These are phyloP conservation scores for Nothoprocta pentlandii DNA, from an alignment of 2,113 vertebrate genomes.

Conservation along the genomic window DNA sequence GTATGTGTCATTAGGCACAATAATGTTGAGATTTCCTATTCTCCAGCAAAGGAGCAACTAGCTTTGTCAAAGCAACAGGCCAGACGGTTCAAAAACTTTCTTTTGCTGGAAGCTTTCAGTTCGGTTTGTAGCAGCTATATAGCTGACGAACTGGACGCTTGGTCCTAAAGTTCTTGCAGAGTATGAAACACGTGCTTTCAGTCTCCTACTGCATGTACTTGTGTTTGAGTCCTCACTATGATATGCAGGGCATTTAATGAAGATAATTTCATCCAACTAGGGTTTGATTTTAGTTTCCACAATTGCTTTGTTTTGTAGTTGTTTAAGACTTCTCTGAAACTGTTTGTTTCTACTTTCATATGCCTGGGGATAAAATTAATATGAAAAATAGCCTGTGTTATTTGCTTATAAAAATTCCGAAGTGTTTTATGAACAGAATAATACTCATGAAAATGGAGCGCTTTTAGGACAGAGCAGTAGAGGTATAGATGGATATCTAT, in stretches of 20 bases:
- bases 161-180: background rate
- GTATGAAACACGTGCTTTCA: background rate
- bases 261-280: background rate
- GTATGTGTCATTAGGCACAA: background rate
- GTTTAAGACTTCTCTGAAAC: background rate
- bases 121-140: background rate
- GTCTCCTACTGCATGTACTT: background rate
- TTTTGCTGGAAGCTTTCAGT: background rate
- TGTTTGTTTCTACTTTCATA: background rate
- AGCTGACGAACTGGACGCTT: background rate
- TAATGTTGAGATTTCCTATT: background rate
- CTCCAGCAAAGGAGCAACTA: background rate
- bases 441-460: fast-evolving
- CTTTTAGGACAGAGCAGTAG: background rate
- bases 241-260: background rate
- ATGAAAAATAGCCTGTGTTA: background rate
- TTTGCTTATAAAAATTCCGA: background rate
- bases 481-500: fast-evolving
- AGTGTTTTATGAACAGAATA: background rate
- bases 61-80: background rate
- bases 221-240: background rate
- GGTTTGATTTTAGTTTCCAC: fast-evolving
- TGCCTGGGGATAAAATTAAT: background rate
- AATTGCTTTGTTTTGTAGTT: background rate
- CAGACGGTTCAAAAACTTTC: background rate